Base-by-base conservation (phyloP, 2,113 vertebrate species). In the Fukomys damarensis region DNA sequence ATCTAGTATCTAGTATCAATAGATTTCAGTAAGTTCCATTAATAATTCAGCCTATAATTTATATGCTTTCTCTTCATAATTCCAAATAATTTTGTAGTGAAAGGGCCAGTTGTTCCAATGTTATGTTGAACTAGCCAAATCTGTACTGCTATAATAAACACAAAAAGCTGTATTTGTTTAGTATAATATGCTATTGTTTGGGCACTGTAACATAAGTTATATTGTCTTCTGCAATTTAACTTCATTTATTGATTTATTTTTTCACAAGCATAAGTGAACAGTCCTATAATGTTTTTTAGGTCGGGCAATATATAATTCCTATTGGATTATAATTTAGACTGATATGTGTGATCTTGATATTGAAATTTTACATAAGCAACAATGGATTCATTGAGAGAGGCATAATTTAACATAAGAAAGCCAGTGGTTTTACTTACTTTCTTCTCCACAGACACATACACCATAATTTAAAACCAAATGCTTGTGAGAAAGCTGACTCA, bases 401-500 rank as follows among this genome's bases (percentile, higher is more conserved):
- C 14, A 93, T n/a, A 89, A 52, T 74, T 32, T 66, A 46, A n/a
- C 38, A 81, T 17, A 96, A 6, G 54, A 84, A 97, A 95, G 59
- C n/a, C 63, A 82, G 52, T 56, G 61, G 72, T 93, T 97, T 88
- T 90, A 99, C 99, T 99, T 98, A 99, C 99, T 99, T 82, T 99
- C 99, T 30, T 99, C 99, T 74, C 99, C 99, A 94, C 99, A 99
- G 70, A 99, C 99, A 11, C 99, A 99, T 65, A 99, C 99, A 24
- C 99, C 99, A 61, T 99, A 99, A 98, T 99, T 99, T 97, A 99
- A 99, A 91, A 99, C 98, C 96, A 99, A 96, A 98, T 99, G 99
- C 97, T 99, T 99, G 97, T 99, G 99, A 96, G 99, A 99, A 87
- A 99, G 99, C 97, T 99, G 99, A 97, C 99, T 99, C 99, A 99